Percentiles rank a stretch among this genome's conserved stretches.
phyloP scores from a whole-genome alignment of 1,140 invertebrate genomes.

The Drosophila repletoides region DNA sequence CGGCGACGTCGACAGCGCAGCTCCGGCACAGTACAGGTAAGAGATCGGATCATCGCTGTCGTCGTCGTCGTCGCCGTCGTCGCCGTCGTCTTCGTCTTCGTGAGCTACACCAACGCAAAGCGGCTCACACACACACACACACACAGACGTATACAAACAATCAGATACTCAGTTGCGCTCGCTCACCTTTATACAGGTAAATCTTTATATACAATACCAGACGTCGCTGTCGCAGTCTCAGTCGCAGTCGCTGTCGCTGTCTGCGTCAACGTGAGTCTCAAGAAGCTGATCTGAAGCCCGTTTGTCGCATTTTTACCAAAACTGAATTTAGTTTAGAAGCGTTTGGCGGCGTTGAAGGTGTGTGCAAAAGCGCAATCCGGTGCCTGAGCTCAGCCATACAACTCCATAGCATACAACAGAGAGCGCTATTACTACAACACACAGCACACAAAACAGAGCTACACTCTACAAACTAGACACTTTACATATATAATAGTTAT shows the following conservation, averaged over 20 bases:
- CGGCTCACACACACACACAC: conserved; percentile 21
- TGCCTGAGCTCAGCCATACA: conserved; percentile 39
- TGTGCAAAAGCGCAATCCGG: conserved; percentile 70
- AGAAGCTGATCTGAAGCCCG: conserved; percentile 80
- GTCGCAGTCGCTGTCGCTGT: conserved; percentile 1
- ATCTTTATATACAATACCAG: conserved; percentile 52
- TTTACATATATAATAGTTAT: too few species aligned
- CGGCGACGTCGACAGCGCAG: conserved; percentile 7
- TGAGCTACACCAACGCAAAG: conserved; percentile 64
- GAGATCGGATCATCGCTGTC: conserved; percentile 59
- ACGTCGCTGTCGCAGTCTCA: conserved; percentile 29
- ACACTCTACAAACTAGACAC: background rate
- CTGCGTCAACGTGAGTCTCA: conserved; percentile 47
- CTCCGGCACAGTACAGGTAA: conserved; percentile 47
- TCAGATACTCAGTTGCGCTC: conserved; percentile 13
- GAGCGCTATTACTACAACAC: conserved; percentile 1
- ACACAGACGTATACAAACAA: background rate
- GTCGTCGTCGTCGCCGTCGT: conserved; percentile 17
- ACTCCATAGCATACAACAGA: background rate
- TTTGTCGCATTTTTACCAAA: conserved; percentile 81
- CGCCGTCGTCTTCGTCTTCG: conserved; percentile 3
- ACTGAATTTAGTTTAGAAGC: conserved; percentile 82
- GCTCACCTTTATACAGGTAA: conserved; percentile 15
- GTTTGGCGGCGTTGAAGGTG: conserved; percentile 81
- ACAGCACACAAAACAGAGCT: background rate